Conservation (phyloP, 2,888 invertebrate genomes). For the Melinaea marsaeus region DNA sequence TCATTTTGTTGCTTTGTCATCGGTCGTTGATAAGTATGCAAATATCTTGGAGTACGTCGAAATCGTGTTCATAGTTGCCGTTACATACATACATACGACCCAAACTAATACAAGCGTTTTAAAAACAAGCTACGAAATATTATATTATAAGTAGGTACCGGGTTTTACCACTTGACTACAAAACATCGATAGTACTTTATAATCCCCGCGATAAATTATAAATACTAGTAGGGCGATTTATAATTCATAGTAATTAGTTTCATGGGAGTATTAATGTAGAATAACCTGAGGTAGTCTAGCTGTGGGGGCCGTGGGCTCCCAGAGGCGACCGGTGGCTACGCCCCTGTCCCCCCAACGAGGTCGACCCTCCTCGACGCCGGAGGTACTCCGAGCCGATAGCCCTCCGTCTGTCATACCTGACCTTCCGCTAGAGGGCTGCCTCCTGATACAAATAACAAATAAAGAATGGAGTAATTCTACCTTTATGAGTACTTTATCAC, state of each 20-base stretch:
- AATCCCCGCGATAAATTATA: no score
- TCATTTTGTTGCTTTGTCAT: no score
- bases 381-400: conserved; percentile 63
- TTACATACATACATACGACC: no score
- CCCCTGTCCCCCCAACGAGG: conserved; percentile 86
- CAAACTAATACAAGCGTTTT: no score
- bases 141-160: no score
- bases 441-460: conserved; percentile 31
- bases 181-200: not conserved
- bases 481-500: no score
- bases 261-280: not conserved
- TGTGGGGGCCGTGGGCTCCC: conserved; percentile 79
- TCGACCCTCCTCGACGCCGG: conserved; percentile 77
- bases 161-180: no score
- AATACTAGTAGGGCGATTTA: no score
- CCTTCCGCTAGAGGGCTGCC: conserved; percentile 52
- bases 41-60: no score
- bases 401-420: conserved; percentile 48
- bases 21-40: no score
- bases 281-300: conserved; percentile 70
- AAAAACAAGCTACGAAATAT: no score
- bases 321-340: conserved; percentile 81
- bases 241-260: not conserved
- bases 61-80: no score
- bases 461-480: not conserved